A percentile compares a stretch with the other conserved stretches of the same genome.
phyloP scores from a whole-genome alignment of 1,140 invertebrate species.

The Drosophila novamexicana region DNA sequence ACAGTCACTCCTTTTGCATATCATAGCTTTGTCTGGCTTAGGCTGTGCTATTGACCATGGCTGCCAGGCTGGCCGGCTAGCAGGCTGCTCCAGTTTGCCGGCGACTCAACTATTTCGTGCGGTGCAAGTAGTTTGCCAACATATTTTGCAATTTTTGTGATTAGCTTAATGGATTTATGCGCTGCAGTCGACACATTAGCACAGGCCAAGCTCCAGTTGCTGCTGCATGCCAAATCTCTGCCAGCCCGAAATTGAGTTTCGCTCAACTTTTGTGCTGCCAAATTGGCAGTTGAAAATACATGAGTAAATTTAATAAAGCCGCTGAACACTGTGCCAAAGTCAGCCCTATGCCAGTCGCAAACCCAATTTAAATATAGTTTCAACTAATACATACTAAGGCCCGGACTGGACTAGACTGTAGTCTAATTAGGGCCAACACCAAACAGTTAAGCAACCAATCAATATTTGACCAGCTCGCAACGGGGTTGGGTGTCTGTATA shows the following conservation, averaged over 20 bases:
- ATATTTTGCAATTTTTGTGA: slow-evolving; percentile 64
- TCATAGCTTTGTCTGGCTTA: slow-evolving; percentile 20
- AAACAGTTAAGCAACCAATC: slow-evolving; percentile 39
- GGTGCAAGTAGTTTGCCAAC: slow-evolving; percentile 37
- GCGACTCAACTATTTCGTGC: neutral
- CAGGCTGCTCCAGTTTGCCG: neutral
- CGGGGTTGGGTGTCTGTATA: no score
- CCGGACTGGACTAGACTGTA: neutral
- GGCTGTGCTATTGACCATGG: slow-evolving; percentile 17
- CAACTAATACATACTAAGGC: slow-evolving; percentile 19
- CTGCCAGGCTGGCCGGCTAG: slow-evolving; percentile 3
- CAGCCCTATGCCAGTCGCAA: neutral
- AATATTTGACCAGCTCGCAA: slow-evolving; percentile 1
- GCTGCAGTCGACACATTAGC: slow-evolving; percentile 55
- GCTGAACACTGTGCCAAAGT: neutral
- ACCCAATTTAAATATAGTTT: slow-evolving; percentile 29
- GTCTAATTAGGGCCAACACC: slow-evolving; percentile 42
- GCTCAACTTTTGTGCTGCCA: slow-evolving; percentile 47
- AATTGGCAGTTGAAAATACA: slow-evolving; percentile 47
- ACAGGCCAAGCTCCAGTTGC: slow-evolving; percentile 14
- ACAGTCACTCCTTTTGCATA: slow-evolving; percentile 17
- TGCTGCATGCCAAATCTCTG: neutral
- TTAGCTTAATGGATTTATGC: slow-evolving; percentile 67
- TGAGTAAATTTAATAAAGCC: slow-evolving; percentile 50
- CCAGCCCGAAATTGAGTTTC: slow-evolving; percentile 42